phyloP scores from a whole-genome alignment of 2,797 vertebrate genomes.

The Myotis planiceps region DNA sequence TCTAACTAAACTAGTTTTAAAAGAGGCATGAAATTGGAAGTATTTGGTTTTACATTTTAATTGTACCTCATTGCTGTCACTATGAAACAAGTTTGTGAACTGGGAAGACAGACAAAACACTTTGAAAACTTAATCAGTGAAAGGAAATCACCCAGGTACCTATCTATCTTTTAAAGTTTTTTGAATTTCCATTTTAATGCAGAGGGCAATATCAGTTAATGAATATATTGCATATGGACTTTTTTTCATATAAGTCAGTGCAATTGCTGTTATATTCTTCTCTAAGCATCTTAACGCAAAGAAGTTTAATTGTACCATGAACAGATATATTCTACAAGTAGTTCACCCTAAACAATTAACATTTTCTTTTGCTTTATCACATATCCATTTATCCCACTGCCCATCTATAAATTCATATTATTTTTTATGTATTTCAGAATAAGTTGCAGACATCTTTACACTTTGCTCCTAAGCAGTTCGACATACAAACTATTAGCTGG shows the following conservation, averaged over 20 bases:
- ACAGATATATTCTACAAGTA: neutral
- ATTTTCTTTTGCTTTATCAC: slow-evolving; percentile 12
- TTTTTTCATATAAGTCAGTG: neutral
- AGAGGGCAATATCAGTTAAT: neutral
- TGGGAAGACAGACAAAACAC: slow-evolving; percentile 7
- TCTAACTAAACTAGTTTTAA: slow-evolving; percentile 58
- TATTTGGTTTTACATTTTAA: slow-evolving; percentile 57
- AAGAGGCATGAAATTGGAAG: slow-evolving; percentile 22
- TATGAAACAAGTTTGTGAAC: slow-evolving; percentile 11
- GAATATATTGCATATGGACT: neutral
- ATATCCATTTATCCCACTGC: neutral
- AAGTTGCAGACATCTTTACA: neutral
- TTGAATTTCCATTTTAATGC: slow-evolving; percentile 28
- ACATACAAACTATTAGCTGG: slow-evolving; percentile 12
- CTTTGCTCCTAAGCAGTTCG: neutral
- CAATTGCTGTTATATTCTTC: neutral
- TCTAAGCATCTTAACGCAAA: neutral
- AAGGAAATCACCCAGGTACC: neutral
- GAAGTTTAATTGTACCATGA: slow-evolving; percentile 4
- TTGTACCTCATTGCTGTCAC: neutral
- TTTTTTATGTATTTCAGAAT: slow-evolving; percentile 34
- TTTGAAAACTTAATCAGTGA: slow-evolving; percentile 35
- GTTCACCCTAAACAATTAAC: neutral
- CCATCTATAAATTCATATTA: neutral
- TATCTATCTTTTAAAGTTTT: neutral